Conservation (phyloP, 2,113 vertebrate genomes). For the Labrus mixtus region DNA sequence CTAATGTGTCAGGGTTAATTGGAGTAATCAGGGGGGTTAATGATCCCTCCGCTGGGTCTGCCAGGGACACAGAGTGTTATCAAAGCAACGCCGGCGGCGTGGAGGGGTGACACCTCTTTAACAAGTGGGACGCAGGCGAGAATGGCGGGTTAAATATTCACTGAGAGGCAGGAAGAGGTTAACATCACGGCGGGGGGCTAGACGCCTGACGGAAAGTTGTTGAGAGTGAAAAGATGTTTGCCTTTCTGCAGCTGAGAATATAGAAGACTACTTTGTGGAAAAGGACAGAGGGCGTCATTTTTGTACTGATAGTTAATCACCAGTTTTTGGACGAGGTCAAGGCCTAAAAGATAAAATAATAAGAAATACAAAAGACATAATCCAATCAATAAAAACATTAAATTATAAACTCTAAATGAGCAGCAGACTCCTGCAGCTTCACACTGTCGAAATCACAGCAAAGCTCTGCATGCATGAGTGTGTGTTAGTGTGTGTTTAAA, state of each 20-base stretch:
- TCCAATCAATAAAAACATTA: too few relatives aligned
- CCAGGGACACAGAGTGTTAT: slow-evolving; percentile 68
- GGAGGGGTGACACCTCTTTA: slow-evolving; percentile 76
- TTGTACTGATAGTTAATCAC: neutral
- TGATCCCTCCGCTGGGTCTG: slow-evolving; percentile 71
- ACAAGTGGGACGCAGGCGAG: slow-evolving; percentile 71
- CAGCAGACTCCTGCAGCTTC: too few relatives aligned
- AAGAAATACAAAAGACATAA: too few relatives aligned
- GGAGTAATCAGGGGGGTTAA: slow-evolving; percentile 87
- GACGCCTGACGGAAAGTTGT: neutral
- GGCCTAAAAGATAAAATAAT: too few relatives aligned
- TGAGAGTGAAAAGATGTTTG: too few relatives aligned
- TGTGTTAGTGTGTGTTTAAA: neutral
- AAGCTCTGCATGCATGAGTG: neutral
- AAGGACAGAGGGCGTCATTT: neutral
- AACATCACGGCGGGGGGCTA: neutral
- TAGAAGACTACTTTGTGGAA: neutral
- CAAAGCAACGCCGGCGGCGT: slow-evolving; percentile 69
- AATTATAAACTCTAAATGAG: too few relatives aligned
- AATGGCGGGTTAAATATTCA: slow-evolving; percentile 72
- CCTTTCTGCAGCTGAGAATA: neutral
- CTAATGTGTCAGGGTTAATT: slow-evolving; percentile 87
- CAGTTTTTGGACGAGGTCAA: too few relatives aligned
- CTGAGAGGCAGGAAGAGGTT: slow-evolving; percentile 23
- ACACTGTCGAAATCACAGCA: neutral